These are phyloP conservation scores for Actinia equina DNA, from an alignment of 64 coral and sea anemone species.

Conservation along the genomic window DNA sequence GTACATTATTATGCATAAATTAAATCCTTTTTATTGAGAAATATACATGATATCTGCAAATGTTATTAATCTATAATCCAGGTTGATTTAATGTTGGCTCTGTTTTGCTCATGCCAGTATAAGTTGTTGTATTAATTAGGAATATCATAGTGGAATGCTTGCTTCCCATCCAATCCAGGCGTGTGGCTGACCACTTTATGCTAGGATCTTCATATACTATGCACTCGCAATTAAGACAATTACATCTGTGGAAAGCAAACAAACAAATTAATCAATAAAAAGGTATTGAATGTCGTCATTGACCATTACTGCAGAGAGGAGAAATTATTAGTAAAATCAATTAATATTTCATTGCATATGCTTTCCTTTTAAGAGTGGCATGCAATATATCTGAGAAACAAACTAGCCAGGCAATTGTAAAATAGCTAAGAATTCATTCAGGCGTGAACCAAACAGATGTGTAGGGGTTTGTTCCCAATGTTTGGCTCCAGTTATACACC, in stretches of 20 bases:
- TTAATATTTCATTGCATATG: too few relatives aligned
- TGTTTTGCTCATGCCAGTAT: not conserved
- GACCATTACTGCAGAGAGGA: too few relatives aligned
- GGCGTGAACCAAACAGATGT: too few relatives aligned
- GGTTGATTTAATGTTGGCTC: not conserved
- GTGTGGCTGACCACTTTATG: not conserved
- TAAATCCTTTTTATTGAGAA: not conserved
- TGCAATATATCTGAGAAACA: too few relatives aligned
- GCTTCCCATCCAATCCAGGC: not conserved
- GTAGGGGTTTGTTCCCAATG: too few relatives aligned
- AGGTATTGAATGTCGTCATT: not conserved
- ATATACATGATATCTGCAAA: conserved; percentile 1
- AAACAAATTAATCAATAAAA: not conserved
- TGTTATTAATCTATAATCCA: not conserved
- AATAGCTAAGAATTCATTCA: too few relatives aligned
- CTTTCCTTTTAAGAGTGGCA: too few relatives aligned
- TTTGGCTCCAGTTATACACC: too few relatives aligned
- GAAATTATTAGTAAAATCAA: too few relatives aligned
- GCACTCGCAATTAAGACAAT: not conserved
- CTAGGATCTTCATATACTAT: conserved; percentile 12
- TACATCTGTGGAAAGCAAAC: not conserved
- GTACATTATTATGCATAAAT: not conserved
- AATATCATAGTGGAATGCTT: conserved; percentile 2
- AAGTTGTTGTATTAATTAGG: not conserved
- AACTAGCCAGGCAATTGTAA: too few relatives aligned